Conservation (phyloP, 2,113 vertebrate species). For the Spea multiplicata region DNA sequence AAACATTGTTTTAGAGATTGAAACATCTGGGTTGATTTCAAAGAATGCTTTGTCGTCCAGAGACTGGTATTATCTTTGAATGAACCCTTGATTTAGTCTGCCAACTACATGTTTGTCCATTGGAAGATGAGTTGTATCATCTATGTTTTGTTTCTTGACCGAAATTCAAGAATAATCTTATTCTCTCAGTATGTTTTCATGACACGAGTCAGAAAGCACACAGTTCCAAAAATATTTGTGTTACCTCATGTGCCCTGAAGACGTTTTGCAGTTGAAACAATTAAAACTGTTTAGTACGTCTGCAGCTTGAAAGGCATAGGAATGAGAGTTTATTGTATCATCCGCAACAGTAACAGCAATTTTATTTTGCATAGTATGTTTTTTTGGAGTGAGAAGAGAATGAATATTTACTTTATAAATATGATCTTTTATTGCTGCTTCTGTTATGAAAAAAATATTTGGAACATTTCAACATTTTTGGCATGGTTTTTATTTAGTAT, state of each 20-base stretch:
- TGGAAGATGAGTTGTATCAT: neutral
- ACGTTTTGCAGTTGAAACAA: neutral
- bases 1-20: conserved; percentile 12
- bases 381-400: neutral
- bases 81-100: neutral
- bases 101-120: neutral
- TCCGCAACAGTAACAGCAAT: neutral
- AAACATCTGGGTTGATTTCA: conserved; percentile 7
- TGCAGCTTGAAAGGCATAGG: neutral
- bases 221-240: neutral
- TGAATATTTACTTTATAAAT: neutral
- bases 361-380: neutral
- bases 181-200: neutral
- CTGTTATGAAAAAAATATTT: conserved; percentile 19
- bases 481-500: neutral
- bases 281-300: neutral
- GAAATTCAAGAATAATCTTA: neutral
- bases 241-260: neutral
- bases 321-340: neutral
- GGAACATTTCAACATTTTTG: conserved; percentile 26
- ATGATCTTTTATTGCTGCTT: neutral
- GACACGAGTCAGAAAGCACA: neutral
- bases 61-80: neutral
- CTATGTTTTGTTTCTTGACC: neutral
- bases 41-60: conserved; percentile 7